Conservation (phyloP, 2,113 vertebrate genomes). For the Seriola quinqueradiata region DNA sequence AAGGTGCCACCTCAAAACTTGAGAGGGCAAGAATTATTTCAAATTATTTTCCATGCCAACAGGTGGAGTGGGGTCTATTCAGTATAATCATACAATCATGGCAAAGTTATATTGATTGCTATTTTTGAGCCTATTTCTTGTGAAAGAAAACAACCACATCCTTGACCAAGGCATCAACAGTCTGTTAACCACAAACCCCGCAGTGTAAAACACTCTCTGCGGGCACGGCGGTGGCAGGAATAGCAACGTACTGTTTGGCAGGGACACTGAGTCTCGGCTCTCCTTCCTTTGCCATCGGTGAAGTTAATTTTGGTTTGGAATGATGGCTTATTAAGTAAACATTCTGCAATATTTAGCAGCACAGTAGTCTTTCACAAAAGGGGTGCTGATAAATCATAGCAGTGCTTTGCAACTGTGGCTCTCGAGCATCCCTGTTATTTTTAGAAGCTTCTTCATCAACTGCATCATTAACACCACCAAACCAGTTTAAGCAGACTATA, state of each 20-base stretch:
- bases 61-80: too few relatives aligned
- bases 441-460: not conserved
- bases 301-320: constrained; percentile 16
- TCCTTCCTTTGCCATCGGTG: constrained; percentile 22
- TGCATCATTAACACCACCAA: too few relatives aligned
- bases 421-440: not conserved
- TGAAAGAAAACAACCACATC: constrained; percentile 46
- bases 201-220: constrained; percentile 37
- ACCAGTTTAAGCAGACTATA: too few relatives aligned
- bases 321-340: constrained; percentile 2
- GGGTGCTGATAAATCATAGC: not conserved
- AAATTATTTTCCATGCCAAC: too few relatives aligned
- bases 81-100: too few relatives aligned
- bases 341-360: constrained; percentile 8
- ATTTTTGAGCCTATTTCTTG: not conserved
- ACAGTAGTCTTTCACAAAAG: not conserved
- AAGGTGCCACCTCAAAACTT: too few relatives aligned
- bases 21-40: too few relatives aligned
- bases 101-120: not conserved
- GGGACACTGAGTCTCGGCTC: constrained; percentile 35
- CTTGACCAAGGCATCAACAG: constrained; percentile 28
- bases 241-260: constrained; percentile 41
- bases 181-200: constrained; percentile 39
- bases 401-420: not conserved
- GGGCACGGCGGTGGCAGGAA: constrained; percentile 33